These are phyloP conservation scores for Phymanthus crucifer DNA, from an alignment of 92 coral and sea anemone genomes.

Conservation along the genomic window DNA sequence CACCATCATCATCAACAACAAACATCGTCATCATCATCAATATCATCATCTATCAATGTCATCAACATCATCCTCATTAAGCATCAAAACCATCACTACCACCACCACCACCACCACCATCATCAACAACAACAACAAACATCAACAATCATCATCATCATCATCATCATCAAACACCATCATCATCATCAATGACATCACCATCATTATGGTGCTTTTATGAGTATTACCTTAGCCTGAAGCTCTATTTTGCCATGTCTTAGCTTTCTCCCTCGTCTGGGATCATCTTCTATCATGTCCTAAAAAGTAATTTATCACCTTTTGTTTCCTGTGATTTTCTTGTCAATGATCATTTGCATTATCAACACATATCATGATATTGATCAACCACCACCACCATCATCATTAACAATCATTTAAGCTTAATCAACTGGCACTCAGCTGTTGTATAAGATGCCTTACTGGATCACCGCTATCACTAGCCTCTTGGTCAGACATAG, in stretches of 20 bases:
- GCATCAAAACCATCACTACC: no score
- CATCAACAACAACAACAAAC: no score
- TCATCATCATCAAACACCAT: no score
- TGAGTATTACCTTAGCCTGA: constrained; percentile 63
- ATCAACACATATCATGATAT: not conserved
- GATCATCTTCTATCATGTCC: constrained; percentile 73
- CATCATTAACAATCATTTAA: not conserved
- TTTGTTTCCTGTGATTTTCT: not conserved
- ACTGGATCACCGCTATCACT: constrained; percentile 93
- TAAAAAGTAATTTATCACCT: constrained; percentile 15
- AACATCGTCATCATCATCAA: no score
- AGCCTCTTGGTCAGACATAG: constrained; percentile 85
- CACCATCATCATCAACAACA: no score
- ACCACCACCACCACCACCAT: no score
- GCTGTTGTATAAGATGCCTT: constrained; percentile 5
- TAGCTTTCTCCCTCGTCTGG: constrained; percentile 55
- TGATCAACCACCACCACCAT: not conserved
- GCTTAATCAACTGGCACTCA: no score
- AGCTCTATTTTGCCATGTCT: constrained; percentile 80
- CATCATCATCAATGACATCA: no score
- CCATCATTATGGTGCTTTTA: no score
- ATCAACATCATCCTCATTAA: no score
- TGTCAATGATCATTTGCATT: not conserved
- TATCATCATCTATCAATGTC: no score
- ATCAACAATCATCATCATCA: no score